These are phyloP conservation scores for Dolichopus griseipennis DNA, from an alignment of 2,888 invertebrate species.

Conservation along the genomic window DNA sequence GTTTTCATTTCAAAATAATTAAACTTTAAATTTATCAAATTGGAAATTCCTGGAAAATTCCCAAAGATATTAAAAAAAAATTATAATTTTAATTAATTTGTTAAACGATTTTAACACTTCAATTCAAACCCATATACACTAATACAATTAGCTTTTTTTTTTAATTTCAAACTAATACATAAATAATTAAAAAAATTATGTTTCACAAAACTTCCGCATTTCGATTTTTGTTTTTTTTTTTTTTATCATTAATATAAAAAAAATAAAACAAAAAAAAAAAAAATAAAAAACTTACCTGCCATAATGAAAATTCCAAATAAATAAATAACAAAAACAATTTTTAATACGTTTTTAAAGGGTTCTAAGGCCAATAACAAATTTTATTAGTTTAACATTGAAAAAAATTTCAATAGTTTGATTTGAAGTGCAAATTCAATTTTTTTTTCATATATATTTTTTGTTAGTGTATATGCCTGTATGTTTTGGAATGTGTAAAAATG, in stretches of 20 bases:
- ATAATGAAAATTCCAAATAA: neutral
- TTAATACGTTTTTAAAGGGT: neutral
- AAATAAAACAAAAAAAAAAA: neutral
- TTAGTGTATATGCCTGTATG: no score
- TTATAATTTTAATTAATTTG: no score
- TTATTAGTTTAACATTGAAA: constrained; percentile 6
- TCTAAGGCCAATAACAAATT: constrained; percentile 1
- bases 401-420: neutral
- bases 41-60: no score
- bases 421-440: neutral
- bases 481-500: no score
- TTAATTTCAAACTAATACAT: neutral
- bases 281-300: neutral
- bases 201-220: neutral
- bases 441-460: neutral
- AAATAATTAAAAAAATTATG: neutral
- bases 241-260: neutral
- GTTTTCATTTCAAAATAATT: no score
- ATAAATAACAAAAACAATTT: neutral
- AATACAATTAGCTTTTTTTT: neutral
- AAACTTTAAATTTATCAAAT: no score
- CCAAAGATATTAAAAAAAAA: no score
- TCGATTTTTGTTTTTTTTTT: no score
- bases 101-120: neutral
- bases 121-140: neutral